These are phyloP conservation scores for Troides oblongomaculatus DNA, from an alignment of 2,888 invertebrate species.

Conservation along the genomic window DNA sequence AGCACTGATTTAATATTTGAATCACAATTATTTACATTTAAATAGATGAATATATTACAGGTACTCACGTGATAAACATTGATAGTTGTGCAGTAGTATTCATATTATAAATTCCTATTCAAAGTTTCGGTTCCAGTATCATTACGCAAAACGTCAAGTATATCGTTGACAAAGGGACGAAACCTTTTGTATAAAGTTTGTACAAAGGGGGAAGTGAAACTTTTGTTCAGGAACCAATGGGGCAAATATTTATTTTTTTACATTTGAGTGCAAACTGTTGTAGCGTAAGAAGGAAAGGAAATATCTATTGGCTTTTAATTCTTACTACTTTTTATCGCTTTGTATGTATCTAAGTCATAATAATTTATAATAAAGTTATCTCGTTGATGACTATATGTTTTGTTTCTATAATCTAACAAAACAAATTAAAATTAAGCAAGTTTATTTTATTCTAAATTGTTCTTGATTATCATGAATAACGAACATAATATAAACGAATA, in stretches of 20 bases:
- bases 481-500: slow-evolving; percentile 1
- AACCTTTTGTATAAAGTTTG: slow-evolving; percentile 24
- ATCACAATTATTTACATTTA: neutral
- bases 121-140: slow-evolving; percentile 14
- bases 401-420: neutral
- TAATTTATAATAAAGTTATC: too few relatives aligned
- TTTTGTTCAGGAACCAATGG: slow-evolving; percentile 20
- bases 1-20: neutral
- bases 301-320: neutral
- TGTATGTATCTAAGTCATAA: neutral
- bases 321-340: neutral
- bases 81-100: neutral
- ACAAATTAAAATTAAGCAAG: neutral
- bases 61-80: neutral
- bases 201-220: slow-evolving; percentile 17
- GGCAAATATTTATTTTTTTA: slow-evolving; percentile 18
- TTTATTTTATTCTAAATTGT: neutral
- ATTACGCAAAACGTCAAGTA: slow-evolving; percentile 23
- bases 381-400: neutral
- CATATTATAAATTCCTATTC: neutral
- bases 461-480: neutral
- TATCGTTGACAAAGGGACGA: slow-evolving; percentile 20
- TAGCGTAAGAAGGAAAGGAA: slow-evolving; percentile 14
- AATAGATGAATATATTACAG: neutral
- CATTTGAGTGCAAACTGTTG: slow-evolving; percentile 22